Conservation (phyloP, 1,140 invertebrate species). For the Eriosoma lanigerum region DNA sequence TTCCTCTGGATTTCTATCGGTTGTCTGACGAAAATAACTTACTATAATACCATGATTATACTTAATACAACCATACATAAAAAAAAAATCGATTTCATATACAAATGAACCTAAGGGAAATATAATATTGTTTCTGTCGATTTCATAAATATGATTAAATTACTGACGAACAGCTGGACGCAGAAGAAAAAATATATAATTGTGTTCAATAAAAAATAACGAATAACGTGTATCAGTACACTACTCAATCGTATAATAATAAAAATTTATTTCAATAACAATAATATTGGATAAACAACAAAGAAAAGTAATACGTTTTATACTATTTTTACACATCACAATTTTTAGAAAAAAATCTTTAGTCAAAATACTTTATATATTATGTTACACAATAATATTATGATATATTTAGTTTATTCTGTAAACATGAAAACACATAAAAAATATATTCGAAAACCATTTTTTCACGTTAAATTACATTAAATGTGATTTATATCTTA, state of each 20-base stretch:
- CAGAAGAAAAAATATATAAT: too few relatives aligned
- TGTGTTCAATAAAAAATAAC: too few relatives aligned
- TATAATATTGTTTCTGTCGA: too few relatives aligned
- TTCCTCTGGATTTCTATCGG: too few relatives aligned
- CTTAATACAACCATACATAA: too few relatives aligned
- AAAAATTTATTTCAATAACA: constrained; percentile 50
- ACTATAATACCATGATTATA: too few relatives aligned
- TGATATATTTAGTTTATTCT: background rate
- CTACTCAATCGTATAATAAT: constrained; percentile 41
- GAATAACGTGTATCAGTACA: too few relatives aligned
- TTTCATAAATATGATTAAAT: too few relatives aligned
- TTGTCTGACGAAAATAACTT: too few relatives aligned
- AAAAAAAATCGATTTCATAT: too few relatives aligned
- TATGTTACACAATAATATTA: background rate
- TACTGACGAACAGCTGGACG: too few relatives aligned
- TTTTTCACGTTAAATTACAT: background rate
- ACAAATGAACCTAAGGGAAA: too few relatives aligned
- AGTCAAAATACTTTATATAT: constrained; percentile 18
- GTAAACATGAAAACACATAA: constrained; percentile 11
- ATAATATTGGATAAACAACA: constrained; percentile 49
- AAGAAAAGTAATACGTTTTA: constrained; percentile 48
- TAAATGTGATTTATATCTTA: background rate
- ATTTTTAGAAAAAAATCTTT: constrained; percentile 23
- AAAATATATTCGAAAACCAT: constrained; percentile 32
- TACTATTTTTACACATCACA: constrained; percentile 49